Evolutionary conservation across 1,140 invertebrate genomes (phyloP), one percentile per base, ranked within the genome.

Genomic region (Pseudoatta argentina): DNA sequence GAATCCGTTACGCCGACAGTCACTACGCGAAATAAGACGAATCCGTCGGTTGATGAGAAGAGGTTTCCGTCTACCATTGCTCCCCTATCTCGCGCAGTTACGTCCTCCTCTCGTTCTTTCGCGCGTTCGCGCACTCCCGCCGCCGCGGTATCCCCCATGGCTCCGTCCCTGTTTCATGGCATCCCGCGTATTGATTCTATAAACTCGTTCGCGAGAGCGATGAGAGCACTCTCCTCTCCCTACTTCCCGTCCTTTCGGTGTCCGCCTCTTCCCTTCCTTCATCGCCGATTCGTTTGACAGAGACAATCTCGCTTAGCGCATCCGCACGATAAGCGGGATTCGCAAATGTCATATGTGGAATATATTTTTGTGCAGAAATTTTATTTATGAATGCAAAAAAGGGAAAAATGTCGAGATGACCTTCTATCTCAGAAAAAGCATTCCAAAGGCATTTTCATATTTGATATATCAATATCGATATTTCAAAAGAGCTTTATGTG

Each of bases 181-280:
- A 66, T 78, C 82, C 48, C 30, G 59, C 30, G 73, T 89, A 89
- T 78, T 63, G 87, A 89, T 77, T 87, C 87, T 76, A 83, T 87
- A 89, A 86, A 87, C 82, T 86, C 83, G 61, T 87, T 85, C 86
- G 85, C 59, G 57, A 75, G 75, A 86, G 51, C 59, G 64, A 87
- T 66, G 86, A 72, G 48, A 69, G 39, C 34, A 27, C 66, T 24
- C 39, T 76, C 24, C 51, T 66, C 34, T 71, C 27, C 12, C 48
- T 67, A 14, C 30, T 66, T 85, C 51, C 55, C 39, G 51, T 55
- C 48, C 55, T 83, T 30, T 57, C n/a, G n/a, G 51, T 27, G 12
- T 63, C 44, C 73, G 27, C 6, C 53, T 57, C 64, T 16, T 34
- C 55, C 53, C 51, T 73, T 77, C n/a, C 5, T 34, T 77, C 76